Percentiles rank a stretch among this genome's conserved stretches.
These are phyloP conservation scores for Achlya flavicornis DNA, from an alignment of 2,888 invertebrate species.

Conservation along the genomic window DNA sequence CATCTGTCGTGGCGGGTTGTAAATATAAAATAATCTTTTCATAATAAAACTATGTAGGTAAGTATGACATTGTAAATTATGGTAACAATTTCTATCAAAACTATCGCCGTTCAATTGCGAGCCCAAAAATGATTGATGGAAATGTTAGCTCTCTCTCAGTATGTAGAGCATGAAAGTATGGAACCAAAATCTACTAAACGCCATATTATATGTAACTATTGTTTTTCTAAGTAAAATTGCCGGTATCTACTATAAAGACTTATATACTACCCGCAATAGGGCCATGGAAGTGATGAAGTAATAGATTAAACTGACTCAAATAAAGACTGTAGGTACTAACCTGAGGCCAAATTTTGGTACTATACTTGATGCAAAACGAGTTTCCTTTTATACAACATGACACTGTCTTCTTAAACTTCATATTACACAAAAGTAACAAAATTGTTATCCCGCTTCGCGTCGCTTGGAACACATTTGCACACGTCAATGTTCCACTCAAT, in stretches of 20 bases:
- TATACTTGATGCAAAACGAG: conserved; percentile 62
- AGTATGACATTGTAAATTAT: neutral
- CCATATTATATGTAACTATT: too few species aligned
- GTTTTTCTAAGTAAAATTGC: too few species aligned
- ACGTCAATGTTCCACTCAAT: conserved; percentile 54
- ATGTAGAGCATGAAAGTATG: too few species aligned
- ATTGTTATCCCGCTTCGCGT: conserved; percentile 41
- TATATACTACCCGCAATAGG: too few species aligned
- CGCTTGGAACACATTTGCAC: conserved; percentile 48
- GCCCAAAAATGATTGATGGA: too few species aligned
- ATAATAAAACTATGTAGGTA: neutral
- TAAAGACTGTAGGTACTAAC: conserved; percentile 27
- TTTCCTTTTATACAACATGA: conserved; percentile 71
- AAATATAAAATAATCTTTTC: conserved; percentile 11
- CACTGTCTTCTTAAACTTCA: conserved; percentile 77
- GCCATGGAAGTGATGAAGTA: too few species aligned
- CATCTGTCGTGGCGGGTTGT: conserved; percentile 25
- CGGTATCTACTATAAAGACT: too few species aligned
- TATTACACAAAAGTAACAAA: conserved; percentile 50
- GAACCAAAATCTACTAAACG: too few species aligned
- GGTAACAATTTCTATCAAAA: neutral
- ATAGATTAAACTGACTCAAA: too few species aligned
- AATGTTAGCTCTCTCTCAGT: too few species aligned
- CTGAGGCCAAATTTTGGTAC: conserved; percentile 45
- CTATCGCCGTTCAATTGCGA: too few species aligned